phyloP scores from a whole-genome alignment of 2,888 invertebrate species.

The Oscheius sp. region DNA sequence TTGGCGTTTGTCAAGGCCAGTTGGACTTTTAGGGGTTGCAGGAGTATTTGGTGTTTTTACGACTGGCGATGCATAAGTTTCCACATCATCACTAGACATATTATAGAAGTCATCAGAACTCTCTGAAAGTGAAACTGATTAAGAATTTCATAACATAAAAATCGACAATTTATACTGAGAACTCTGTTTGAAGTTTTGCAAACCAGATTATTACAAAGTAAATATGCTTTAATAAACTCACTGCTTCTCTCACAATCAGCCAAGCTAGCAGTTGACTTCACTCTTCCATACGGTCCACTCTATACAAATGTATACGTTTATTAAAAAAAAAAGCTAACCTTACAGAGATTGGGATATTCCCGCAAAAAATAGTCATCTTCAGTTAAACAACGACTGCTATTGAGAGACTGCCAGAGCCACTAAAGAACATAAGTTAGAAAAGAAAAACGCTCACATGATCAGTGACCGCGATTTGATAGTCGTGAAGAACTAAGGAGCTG shows the following conservation, averaged over 20 bases:
- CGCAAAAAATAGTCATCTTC: conserved; percentile 20
- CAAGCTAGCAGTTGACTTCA: conserved; percentile 6
- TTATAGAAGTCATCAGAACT: conserved; percentile 22
- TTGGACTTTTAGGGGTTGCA: conserved; percentile 8
- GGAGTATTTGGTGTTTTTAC: conserved; percentile 14
- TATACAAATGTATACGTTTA: background rate
- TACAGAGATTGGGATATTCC: background rate
- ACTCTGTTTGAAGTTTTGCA: no score
- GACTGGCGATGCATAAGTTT: background rate
- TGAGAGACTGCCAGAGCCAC: conserved; percentile 40
- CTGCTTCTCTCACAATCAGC: conserved; percentile 20
- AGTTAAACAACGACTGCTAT: conserved; percentile 18
- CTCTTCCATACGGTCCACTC: background rate
- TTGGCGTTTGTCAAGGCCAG: conserved; percentile 7
- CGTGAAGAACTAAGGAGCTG: background rate
- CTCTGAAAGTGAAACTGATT: conserved; percentile 7
- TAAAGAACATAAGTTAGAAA: conserved; percentile 2
- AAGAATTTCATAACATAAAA: background rate
- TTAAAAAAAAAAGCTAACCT: no score
- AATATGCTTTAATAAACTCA: background rate
- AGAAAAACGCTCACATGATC: conserved; percentile 3
- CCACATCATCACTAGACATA: conserved; percentile 22
- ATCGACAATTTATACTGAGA: no score
- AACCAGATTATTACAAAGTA: no score
- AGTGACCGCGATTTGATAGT: conserved; percentile 3